Evolutionary conservation across 2,797 vertebrate species (phyloP).

Genomic region (Chaetodon trifasciatus): DNA sequence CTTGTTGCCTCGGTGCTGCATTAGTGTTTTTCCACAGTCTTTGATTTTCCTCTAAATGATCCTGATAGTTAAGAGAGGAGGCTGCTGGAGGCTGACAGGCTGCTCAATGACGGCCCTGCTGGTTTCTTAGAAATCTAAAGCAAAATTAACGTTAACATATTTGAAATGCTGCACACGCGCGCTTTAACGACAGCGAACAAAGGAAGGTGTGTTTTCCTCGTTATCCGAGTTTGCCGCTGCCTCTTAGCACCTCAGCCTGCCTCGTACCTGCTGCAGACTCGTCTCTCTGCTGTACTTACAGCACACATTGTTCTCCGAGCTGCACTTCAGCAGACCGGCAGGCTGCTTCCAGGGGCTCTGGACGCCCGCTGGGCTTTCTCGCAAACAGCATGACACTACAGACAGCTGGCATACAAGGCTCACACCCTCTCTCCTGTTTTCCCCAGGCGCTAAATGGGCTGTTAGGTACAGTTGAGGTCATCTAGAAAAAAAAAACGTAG

Average conservation of each 20-base stretch:
- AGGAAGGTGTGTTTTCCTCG: neutral
- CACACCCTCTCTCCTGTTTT: conserved; percentile 32
- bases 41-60: neutral
- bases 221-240: conserved; percentile 4
- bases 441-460: conserved; percentile 64
- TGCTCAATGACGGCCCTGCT: neutral
- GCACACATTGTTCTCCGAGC: conserved; percentile 32
- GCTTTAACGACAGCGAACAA: neutral
- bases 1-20: neutral
- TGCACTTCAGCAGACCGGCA: conserved; percentile 38
- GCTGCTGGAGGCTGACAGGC: neutral
- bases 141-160: conserved; percentile 5
- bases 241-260: conserved; percentile 4
- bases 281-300: neutral
- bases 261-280: conserved; percentile 26
- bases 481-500: conserved; percentile 12
- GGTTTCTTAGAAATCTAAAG: conserved; percentile 30
- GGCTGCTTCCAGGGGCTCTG: conserved; percentile 38
- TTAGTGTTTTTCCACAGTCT: neutral
- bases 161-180: neutral
- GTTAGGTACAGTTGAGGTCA: conserved; percentile 62
- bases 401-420: conserved; percentile 62
- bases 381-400: conserved; percentile 59
- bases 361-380: conserved; percentile 60
- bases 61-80: neutral